Evolutionary conservation across 2,113 vertebrate species (phyloP).

Genomic region (Myiagra hebetior): DNA sequence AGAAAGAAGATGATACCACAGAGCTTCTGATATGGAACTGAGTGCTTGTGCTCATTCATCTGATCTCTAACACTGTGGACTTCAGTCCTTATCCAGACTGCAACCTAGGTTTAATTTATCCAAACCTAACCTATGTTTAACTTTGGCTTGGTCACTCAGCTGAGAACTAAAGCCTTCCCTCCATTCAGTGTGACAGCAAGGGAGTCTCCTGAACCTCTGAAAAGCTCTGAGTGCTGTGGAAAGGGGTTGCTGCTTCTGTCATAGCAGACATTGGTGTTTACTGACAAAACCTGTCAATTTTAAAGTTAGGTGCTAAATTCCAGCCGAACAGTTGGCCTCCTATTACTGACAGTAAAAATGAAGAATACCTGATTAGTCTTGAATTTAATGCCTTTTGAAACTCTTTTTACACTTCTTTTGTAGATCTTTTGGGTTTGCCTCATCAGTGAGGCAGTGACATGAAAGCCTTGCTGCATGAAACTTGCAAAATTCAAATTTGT

Average conservation of each 20-base stretch:
- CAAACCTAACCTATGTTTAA: not conserved
- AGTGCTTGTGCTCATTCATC: not conserved
- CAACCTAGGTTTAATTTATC: not conserved
- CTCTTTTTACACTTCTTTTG: not conserved
- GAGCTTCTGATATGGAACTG: not conserved
- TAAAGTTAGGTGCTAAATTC: not conserved
- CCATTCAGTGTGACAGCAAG: not conserved
- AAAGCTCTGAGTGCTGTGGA: not conserved
- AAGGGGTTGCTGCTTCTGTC: not conserved
- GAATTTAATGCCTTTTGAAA: not conserved
- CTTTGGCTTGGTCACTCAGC: not conserved
- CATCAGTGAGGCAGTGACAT: not conserved
- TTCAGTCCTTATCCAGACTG: not conserved
- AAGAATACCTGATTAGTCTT: not conserved
- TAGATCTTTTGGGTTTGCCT: not conserved
- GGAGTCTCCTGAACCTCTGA: not conserved
- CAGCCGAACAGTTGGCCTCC: not conserved
- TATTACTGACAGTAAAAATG: not conserved
- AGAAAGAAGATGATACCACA: not conserved
- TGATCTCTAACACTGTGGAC: not conserved
- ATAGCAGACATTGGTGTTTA: not conserved
- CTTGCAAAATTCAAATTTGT: not conserved
- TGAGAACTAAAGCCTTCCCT: not conserved
- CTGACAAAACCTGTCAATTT: not conserved
- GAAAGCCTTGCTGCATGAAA: not conserved